Percentiles rank a stretch among this genome's conserved stretches.
Evolutionary conservation across 2,113 vertebrate genomes (phyloP).

Genomic region (Amphiprion ocellaris): DNA sequence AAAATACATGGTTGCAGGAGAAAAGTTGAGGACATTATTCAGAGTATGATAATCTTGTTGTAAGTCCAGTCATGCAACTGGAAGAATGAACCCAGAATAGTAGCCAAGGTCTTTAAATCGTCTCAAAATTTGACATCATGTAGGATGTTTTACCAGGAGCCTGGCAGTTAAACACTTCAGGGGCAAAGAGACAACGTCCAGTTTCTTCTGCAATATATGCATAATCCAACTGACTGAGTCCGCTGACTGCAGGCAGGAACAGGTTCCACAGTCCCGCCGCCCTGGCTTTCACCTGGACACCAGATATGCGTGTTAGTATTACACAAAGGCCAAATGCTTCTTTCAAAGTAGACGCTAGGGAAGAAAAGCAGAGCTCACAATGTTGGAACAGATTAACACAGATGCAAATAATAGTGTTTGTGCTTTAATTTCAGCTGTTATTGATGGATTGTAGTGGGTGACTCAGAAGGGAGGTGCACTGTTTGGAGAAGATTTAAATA

Average conservation of each 20-base stretch:
- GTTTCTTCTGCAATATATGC: constrained; percentile 94
- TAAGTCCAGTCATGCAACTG: no score
- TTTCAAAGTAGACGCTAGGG: background rate
- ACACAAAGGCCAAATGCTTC: background rate
- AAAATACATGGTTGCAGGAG: no score
- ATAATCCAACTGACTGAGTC: constrained; percentile 93
- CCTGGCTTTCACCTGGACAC: constrained; percentile 88
- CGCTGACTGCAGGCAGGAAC: constrained; percentile 90
- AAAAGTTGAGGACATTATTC: no score
- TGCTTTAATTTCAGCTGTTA: background rate
- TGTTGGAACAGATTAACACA: background rate
- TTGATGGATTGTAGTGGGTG: background rate
- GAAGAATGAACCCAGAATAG: no score
- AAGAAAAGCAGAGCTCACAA: background rate
- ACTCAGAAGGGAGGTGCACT: constrained; percentile 4
- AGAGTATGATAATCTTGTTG: background rate
- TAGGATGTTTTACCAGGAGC: constrained; percentile 88
- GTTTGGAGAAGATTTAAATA: constrained; percentile 14
- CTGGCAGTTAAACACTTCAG: constrained; percentile 95
- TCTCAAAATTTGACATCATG: background rate
- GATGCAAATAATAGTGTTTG: background rate
- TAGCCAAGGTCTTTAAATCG: background rate
- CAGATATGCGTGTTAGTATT: background rate
- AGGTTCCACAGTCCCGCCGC: constrained; percentile 93
- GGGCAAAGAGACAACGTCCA: constrained; percentile 89